Conservation (phyloP, 2,113 vertebrate species). For the Garra rufa region DNA sequence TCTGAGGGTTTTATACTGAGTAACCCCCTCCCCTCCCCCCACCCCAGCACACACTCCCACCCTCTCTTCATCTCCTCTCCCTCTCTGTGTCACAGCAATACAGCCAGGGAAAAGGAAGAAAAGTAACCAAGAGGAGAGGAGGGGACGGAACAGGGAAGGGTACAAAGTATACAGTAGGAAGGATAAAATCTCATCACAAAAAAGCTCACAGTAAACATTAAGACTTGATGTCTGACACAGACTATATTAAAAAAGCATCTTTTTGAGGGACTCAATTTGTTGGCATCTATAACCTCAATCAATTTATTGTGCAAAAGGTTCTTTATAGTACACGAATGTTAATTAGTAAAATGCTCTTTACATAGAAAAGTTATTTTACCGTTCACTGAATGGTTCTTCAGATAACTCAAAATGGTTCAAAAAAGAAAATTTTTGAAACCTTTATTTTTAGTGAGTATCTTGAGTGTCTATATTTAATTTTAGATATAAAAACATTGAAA, state of each 20-base stretch:
- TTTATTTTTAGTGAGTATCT: not conserved
- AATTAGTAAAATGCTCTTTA: too few species aligned
- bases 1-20: constrained; percentile 79
- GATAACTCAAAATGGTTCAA: not conserved
- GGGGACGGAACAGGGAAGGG: not conserved
- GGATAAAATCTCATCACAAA: not conserved
- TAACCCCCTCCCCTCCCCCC: constrained; percentile 46
- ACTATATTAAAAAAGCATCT: not conserved
- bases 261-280: not conserved
- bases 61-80: constrained; percentile 30
- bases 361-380: too few species aligned
- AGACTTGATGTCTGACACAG: not conserved
- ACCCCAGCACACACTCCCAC: constrained; percentile 9
- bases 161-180: not conserved
- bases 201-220: not conserved
- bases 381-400: too few species aligned
- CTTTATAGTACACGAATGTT: not conserved
- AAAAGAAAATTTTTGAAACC: not conserved
- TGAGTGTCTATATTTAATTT: not conserved
- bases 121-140: constrained; percentile 10
- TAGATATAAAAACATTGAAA: not conserved
- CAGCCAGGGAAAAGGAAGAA: constrained; percentile 6
- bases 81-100: constrained; percentile 60
- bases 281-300: not conserved
- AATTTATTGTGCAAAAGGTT: not conserved